phyloP scores from a whole-genome alignment of 1,140 invertebrate genomes.

The Thaumatotibia leucotreta region DNA sequence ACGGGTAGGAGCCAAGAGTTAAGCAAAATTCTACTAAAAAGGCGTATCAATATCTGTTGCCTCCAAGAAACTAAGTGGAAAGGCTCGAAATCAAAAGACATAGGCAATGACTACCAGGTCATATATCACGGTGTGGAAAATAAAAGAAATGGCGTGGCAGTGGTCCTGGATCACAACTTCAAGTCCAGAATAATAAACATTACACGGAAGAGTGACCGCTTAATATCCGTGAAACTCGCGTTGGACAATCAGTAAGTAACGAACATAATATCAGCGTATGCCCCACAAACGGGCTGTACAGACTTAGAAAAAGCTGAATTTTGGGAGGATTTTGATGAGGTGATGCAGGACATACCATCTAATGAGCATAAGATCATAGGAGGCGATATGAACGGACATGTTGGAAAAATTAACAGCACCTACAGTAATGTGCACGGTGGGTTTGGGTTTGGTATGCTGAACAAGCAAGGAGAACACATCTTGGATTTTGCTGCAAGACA shows the following conservation, averaged over 20 bases:
- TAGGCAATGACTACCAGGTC: background rate
- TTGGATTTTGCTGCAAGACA: no score
- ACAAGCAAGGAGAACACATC: no score
- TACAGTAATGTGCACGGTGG: no score
- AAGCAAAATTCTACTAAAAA: no score
- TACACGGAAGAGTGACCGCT: background rate
- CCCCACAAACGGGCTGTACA: background rate
- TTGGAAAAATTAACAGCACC: no score
- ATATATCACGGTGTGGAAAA: no score
- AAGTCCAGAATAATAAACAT: background rate
- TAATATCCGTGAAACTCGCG: background rate
- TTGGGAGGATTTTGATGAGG: background rate
- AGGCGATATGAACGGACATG: no score
- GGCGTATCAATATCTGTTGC: background rate
- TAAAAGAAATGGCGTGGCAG: background rate
- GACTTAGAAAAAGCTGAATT: background rate
- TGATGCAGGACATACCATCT: no score
- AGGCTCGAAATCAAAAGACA: background rate
- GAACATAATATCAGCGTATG: background rate
- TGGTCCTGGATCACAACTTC: background rate
- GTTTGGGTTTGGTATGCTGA: no score
- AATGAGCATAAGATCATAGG: no score
- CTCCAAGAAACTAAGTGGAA: background rate
- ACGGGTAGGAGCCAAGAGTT: background rate
- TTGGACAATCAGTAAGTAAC: background rate